These are phyloP conservation scores for Sebastes matsubarae DNA, from an alignment of 2,797 vertebrate genomes.

Conservation along the genomic window DNA sequence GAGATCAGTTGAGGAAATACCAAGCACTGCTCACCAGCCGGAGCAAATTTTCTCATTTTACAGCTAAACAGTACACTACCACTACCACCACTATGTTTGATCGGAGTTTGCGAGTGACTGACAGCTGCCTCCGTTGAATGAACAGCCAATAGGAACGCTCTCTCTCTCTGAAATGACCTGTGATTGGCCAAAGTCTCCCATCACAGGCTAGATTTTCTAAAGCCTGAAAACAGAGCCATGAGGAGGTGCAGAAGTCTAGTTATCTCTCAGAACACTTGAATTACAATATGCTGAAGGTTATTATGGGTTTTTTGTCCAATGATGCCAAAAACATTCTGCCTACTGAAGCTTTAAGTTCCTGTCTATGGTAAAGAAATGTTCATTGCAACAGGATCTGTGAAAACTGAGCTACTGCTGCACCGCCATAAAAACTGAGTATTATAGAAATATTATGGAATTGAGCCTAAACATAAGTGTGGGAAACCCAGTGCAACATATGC, in stretches of 20 bases:
- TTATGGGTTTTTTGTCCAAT: too few species aligned
- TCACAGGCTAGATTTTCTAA: too few species aligned
- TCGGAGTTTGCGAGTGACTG: not conserved
- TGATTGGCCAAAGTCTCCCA: not conserved
- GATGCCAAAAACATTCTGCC: too few species aligned
- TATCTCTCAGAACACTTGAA: not conserved
- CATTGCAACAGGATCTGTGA: not conserved
- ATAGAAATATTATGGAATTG: not conserved
- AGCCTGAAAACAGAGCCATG: not conserved
- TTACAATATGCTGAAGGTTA: too few species aligned
- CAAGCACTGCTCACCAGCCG: not conserved
- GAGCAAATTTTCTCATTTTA: too few species aligned
- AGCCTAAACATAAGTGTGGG: constrained; percentile 17
- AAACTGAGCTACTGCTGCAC: not conserved
- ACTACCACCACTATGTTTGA: not conserved
- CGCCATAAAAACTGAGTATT: not conserved
- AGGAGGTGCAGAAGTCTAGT: not conserved
- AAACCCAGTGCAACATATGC: constrained; percentile 3
- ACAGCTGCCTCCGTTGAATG: not conserved
- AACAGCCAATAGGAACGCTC: too few species aligned
- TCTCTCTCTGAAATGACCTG: too few species aligned
- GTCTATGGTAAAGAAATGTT: too few species aligned
- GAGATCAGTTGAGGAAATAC: not conserved
- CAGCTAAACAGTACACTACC: not conserved
- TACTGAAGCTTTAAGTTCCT: too few species aligned